Evolutionary conservation across 2,888 invertebrate genomes (phyloP).

Genomic region (Arge pagana): DNA sequence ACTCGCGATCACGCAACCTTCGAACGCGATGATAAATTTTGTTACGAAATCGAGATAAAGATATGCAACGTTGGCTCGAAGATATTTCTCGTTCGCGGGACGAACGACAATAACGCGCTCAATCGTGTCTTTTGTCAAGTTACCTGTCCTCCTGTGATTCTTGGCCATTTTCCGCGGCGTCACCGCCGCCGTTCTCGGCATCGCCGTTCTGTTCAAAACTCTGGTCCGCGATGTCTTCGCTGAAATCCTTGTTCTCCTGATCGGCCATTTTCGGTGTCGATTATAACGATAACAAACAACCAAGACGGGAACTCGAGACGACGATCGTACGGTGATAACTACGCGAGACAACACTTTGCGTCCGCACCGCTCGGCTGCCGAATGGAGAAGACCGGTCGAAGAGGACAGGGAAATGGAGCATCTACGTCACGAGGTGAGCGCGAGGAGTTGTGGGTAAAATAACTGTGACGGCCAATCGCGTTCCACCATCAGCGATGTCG

Average conservation of each 20-base stretch:
- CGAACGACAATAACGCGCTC: too few relatives aligned
- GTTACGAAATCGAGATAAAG: too few relatives aligned
- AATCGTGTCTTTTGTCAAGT: too few relatives aligned
- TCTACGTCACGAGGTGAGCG: constrained; percentile 38
- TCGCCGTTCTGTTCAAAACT: constrained; percentile 64
- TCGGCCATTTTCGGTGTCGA: constrained; percentile 53
- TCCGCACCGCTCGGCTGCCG: constrained; percentile 50
- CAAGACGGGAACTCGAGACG: too few relatives aligned
- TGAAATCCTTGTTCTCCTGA: constrained; percentile 57
- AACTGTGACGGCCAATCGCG: constrained; percentile 30
- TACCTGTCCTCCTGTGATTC: constrained; percentile 58
- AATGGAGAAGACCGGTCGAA: constrained; percentile 47
- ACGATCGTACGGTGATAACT: too few relatives aligned
- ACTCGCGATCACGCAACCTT: too few relatives aligned
- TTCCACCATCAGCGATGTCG: background rate
- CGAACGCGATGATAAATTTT: too few relatives aligned
- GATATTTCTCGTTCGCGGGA: too few relatives aligned
- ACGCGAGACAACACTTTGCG: constrained; percentile 32
- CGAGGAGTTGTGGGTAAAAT: constrained; percentile 44
- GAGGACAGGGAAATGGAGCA: constrained; percentile 30
- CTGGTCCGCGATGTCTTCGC: constrained; percentile 63
- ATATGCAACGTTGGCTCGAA: too few relatives aligned
- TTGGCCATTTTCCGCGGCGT: constrained; percentile 70
- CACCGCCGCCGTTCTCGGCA: constrained; percentile 71
- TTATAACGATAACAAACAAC: too few relatives aligned